phyloP scores from a whole-genome alignment of 2,797 vertebrate genomes.

The Rhinogobio ventralis region DNA sequence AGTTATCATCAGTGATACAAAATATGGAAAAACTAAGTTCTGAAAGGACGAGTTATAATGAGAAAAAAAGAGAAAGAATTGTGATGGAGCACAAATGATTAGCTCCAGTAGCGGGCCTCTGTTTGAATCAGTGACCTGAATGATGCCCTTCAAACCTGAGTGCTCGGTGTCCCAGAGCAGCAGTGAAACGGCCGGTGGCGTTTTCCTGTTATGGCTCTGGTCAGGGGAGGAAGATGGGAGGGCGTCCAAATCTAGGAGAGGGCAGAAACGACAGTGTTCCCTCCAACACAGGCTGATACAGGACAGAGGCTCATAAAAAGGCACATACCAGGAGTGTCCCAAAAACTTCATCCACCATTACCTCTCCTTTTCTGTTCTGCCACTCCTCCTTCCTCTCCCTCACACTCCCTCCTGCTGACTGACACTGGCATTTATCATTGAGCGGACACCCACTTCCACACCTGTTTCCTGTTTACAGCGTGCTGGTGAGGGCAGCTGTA shows the following conservation, averaged over 20 bases:
- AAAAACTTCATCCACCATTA: constrained; percentile 59
- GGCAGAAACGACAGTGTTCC: constrained; percentile 51
- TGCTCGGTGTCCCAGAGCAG: constrained; percentile 65
- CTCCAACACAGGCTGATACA: background rate
- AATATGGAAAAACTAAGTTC: background rate
- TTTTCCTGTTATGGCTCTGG: constrained; percentile 57
- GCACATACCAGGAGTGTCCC: constrained; percentile 53
- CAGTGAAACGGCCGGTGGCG: constrained; percentile 56
- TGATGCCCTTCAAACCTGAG: constrained; percentile 83
- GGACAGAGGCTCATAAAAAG: constrained; percentile 53
- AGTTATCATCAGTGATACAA: background rate
- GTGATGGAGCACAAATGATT: constrained; percentile 26
- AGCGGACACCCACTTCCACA: constrained; percentile 60
- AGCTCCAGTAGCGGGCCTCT: constrained; percentile 49
- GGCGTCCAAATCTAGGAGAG: constrained; percentile 56
- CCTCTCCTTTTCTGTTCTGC: constrained; percentile 54
- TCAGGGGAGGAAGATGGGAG: constrained; percentile 54
- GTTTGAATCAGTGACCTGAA: constrained; percentile 75
- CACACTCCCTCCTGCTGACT: constrained; percentile 49
- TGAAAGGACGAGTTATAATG: constrained; percentile 64
- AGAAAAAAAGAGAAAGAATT: constrained; percentile 55
- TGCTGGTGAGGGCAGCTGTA: constrained; percentile 62
- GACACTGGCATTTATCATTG: constrained; percentile 67
- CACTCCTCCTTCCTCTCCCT: constrained; percentile 49
- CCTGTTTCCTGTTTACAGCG: constrained; percentile 66